A percentile compares a stretch with the other conserved stretches of the same genome.
Evolutionary conservation across 1,140 invertebrate species (phyloP).

Genomic region (Panagrolaimus sp.): DNA sequence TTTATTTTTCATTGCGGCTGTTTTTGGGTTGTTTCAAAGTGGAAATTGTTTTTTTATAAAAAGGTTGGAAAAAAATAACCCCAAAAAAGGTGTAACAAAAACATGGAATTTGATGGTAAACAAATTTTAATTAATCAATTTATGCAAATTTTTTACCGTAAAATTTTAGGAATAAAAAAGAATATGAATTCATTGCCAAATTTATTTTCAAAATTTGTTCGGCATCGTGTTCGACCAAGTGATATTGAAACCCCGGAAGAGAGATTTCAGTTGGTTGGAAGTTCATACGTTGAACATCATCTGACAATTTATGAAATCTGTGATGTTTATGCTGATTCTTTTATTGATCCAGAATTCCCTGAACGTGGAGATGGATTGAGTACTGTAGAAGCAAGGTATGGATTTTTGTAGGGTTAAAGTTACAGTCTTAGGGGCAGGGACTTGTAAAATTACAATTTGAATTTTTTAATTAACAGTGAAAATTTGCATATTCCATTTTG

Average conservation of each 20-base stretch:
- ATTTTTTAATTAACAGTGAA: too few relatives aligned
- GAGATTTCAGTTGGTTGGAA: constrained; percentile 21
- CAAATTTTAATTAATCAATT: too few relatives aligned
- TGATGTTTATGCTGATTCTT: constrained; percentile 57
- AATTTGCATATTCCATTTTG: too few relatives aligned
- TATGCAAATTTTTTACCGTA: too few relatives aligned
- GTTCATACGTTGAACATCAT: constrained; percentile 48
- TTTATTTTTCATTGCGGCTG: too few relatives aligned
- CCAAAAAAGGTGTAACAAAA: too few relatives aligned
- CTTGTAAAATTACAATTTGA: too few relatives aligned
- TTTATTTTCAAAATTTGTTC: background rate
- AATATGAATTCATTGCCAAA: background rate
- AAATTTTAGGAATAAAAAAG: constrained; percentile 8
- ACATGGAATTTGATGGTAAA: too few relatives aligned
- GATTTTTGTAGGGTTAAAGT: constrained; percentile 1
- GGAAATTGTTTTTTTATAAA: too few relatives aligned
- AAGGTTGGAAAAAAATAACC: too few relatives aligned
- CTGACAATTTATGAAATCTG: constrained; percentile 43
- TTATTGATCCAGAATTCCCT: constrained; percentile 47
- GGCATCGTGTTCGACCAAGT: background rate
- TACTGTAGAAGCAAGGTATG: constrained; percentile 48
- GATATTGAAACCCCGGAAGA: constrained; percentile 21
- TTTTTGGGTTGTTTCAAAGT: too few relatives aligned
- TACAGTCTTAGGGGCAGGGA: too few relatives aligned
- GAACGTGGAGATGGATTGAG: constrained; percentile 55